Percentiles rank a stretch among this genome's conserved stretches.
These are phyloP conservation scores for Microtus oregoni DNA, from an alignment of 2,113 vertebrate genomes.

Conservation along the genomic window DNA sequence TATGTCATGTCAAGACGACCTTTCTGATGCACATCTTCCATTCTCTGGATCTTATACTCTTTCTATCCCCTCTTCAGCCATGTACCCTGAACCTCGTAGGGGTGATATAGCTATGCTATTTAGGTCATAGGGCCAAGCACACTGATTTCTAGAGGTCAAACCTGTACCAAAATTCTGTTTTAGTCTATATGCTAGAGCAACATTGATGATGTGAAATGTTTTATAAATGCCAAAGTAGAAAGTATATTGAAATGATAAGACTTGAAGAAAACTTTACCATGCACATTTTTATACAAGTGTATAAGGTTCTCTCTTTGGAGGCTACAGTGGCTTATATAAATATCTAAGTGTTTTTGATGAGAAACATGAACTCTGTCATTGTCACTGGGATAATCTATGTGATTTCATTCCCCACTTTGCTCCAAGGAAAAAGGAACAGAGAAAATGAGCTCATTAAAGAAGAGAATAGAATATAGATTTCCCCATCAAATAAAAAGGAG, in stretches of 20 bases:
- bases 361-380: not conserved
- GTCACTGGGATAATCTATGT: not conserved
- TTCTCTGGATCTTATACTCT: not conserved
- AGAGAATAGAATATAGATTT: not conserved
- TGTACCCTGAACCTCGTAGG: not conserved
- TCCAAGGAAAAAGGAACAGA: not conserved
- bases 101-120: too few species aligned
- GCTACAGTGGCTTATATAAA: not conserved
- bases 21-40: not conserved
- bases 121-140: not conserved
- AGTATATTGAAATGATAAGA: not conserved
- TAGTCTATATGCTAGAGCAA: conserved; percentile 7
- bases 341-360: not conserved
- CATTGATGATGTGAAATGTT: not conserved
- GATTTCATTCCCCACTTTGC: not conserved
- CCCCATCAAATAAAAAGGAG: conserved; percentile 13
- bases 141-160: conserved; percentile 12
- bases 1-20: not conserved
- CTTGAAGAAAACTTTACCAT: not conserved
- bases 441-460: not conserved
- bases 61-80: not conserved
- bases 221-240: conserved; percentile 11
- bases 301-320: not conserved
- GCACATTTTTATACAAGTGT: not conserved
- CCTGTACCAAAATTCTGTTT: conserved; percentile 24